A percentile compares a stretch with the other conserved stretches of the same genome.
Evolutionary conservation across 2,888 invertebrate genomes (phyloP).

Genomic region (Linnaemya vulpina): DNA sequence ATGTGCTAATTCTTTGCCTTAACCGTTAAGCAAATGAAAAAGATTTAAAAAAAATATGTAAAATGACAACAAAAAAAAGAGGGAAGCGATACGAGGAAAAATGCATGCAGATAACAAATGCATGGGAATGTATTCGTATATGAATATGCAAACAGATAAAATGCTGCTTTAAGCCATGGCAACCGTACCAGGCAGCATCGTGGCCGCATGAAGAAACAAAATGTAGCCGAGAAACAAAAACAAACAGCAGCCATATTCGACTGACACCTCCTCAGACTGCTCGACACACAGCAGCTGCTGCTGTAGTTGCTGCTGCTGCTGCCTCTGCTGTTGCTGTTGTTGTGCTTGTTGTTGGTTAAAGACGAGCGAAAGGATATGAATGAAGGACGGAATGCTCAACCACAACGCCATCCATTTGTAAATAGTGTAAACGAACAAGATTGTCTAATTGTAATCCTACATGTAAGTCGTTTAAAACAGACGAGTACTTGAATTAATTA

Average conservation of each 20-base stretch:
- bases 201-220: slow-evolving; percentile 13
- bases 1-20: slow-evolving; percentile 70
- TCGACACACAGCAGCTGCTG: not conserved
- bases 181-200: slow-evolving; percentile 36
- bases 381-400: slow-evolving; percentile 65
- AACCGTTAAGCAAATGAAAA: slow-evolving; percentile 40
- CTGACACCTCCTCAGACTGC: not conserved
- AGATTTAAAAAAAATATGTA: not conserved
- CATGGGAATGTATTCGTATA: slow-evolving; percentile 64
- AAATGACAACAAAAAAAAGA: not conserved
- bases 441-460: slow-evolving; percentile 83
- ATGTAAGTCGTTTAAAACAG: slow-evolving; percentile 83
- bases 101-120: slow-evolving; percentile 67
- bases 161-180: slow-evolving; percentile 52
- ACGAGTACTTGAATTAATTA: slow-evolving; percentile 82
- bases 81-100: slow-evolving; percentile 47
- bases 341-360: not conserved
- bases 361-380: slow-evolving; percentile 29
- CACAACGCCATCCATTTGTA: slow-evolving; percentile 77
- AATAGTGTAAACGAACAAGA: slow-evolving; percentile 78
- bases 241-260: slow-evolving; percentile 14
- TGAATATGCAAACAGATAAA: slow-evolving; percentile 72
- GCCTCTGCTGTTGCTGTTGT: not conserved
- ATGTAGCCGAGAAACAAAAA: slow-evolving; percentile 19
- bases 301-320: not conserved